Evolutionary conservation across 2,113 vertebrate genomes (phyloP).

Genomic region (Onychostruthus taczanowskii): DNA sequence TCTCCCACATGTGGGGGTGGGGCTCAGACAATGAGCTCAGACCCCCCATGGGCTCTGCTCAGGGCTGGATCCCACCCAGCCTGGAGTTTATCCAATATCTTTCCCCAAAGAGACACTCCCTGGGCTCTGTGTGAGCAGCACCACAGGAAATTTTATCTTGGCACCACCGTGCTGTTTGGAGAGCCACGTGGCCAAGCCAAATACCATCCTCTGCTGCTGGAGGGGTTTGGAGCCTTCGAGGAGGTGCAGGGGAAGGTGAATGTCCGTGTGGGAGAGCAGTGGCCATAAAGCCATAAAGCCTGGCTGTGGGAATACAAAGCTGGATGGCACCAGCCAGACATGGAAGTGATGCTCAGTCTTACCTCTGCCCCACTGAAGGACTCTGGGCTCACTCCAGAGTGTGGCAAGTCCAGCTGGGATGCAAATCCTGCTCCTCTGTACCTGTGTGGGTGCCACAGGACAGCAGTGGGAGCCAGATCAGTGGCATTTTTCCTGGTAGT

Average conservation of each 20-base stretch:
- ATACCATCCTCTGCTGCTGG: neutral
- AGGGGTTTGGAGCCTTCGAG: accelerated
- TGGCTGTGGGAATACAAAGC: neutral
- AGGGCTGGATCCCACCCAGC: neutral
- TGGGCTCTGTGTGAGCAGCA: neutral
- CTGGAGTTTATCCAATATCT: neutral
- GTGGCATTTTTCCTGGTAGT: neutral
- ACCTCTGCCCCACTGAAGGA: neutral
- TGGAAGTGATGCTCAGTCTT: neutral
- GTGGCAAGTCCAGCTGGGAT: neutral
- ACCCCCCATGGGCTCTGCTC: neutral
- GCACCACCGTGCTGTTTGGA: neutral
- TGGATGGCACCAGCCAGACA: neutral
- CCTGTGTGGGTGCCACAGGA: neutral
- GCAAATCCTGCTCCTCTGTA: neutral
- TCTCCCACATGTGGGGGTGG: neutral
- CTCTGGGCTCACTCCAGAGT: neutral
- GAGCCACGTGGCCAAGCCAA: neutral
- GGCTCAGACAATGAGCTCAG: neutral
- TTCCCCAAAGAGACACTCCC: neutral
- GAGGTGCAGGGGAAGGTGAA: neutral
- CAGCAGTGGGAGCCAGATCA: neutral
- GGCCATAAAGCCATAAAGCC: neutral
- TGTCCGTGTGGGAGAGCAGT: accelerated
- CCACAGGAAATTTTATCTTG: neutral